Evolutionary conservation across 2,888 invertebrate species (phyloP), one percentile per base, ranked within the genome.

Genomic region (Cataglyphis altisquamis): DNA sequence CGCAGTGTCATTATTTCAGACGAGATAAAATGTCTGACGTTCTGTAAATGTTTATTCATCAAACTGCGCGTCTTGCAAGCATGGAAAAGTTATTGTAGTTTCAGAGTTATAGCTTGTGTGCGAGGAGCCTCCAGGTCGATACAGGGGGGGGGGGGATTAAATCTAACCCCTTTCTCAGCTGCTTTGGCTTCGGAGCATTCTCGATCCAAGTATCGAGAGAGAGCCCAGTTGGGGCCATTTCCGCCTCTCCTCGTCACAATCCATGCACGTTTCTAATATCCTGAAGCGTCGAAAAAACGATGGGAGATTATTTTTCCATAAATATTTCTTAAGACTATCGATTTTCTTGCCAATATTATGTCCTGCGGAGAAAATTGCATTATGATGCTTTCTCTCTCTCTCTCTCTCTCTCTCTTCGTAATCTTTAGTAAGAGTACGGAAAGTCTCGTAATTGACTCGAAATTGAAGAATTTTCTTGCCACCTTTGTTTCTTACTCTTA

Each of bases 241-340:
- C 89, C 90, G 88, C 67, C 84, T 80, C 84, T 85, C 86, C 86
- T 87, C 89, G 72, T 90, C 89, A 90, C 90, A 93, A 91, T 89
- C 93, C 86, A 90, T 82, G 90, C 93, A 93, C 93, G 93, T 93
- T 93, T 93, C 92, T 93, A 93, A 93, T 93, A 93, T 93, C 92
- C 91, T 89, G 88, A 68, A 82, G 86, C 74, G 84, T 74, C 74
- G 68, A 60, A 68, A 68, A 78, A 45, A 41, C 68, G 45, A 70
- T 68, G 36, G 4, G 60, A 8, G 32, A 32, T 48, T 45, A 55
- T 55, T 60, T 80, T 60, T 36, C 18, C 9, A 45, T 25, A 70
- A 45, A 45, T 78, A 78, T 78, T 60, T 78, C 57, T 78, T 25
- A 64, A 18, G 25, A 29, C 25, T 55, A 66, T 67, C 55, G 52